These are phyloP conservation scores for Nowickia ferox DNA, from an alignment of 2,888 invertebrate genomes.

Conservation along the genomic window DNA sequence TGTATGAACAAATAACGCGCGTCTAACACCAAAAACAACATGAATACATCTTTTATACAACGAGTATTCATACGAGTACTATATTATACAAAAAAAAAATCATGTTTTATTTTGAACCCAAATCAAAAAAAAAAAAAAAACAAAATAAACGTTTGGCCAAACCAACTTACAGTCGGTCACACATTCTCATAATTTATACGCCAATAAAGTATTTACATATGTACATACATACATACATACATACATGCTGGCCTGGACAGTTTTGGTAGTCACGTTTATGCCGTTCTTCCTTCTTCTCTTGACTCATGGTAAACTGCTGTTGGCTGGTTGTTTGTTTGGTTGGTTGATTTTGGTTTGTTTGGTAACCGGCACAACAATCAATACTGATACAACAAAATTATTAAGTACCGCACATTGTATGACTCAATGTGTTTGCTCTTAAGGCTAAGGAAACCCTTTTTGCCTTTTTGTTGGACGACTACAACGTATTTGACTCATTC, in stretches of 20 bases:
- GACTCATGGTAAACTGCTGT: slow-evolving; percentile 27
- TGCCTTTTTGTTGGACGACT: slow-evolving; percentile 12
- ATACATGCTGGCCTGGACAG: slow-evolving; percentile 29
- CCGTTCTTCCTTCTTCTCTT: slow-evolving; percentile 4
- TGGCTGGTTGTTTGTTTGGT: background rate
- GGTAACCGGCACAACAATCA: slow-evolving; percentile 50
- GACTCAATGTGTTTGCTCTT: slow-evolving; percentile 56
- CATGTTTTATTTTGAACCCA: background rate
- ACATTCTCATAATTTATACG: slow-evolving; percentile 17
- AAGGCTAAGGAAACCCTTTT: slow-evolving; percentile 57
- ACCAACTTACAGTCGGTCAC: slow-evolving; percentile 18
- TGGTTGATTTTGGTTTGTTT: slow-evolving; percentile 29
- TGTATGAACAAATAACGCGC: slow-evolving; percentile 20
- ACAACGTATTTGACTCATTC: slow-evolving; percentile 7
- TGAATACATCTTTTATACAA: background rate
- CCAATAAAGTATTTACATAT: slow-evolving; percentile 26
- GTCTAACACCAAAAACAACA: slow-evolving; percentile 23
- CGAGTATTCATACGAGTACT: background rate
- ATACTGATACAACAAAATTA: background rate
- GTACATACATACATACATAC: background rate
- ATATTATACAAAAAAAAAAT: slow-evolving; percentile 16
- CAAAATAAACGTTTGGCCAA: slow-evolving; percentile 5
- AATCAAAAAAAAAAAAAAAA: background rate
- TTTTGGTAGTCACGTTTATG: slow-evolving; percentile 64
- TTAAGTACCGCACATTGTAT: slow-evolving; percentile 14